phyloP scores from a whole-genome alignment of 2,888 invertebrate species.

The Aleiodes testaceus region DNA sequence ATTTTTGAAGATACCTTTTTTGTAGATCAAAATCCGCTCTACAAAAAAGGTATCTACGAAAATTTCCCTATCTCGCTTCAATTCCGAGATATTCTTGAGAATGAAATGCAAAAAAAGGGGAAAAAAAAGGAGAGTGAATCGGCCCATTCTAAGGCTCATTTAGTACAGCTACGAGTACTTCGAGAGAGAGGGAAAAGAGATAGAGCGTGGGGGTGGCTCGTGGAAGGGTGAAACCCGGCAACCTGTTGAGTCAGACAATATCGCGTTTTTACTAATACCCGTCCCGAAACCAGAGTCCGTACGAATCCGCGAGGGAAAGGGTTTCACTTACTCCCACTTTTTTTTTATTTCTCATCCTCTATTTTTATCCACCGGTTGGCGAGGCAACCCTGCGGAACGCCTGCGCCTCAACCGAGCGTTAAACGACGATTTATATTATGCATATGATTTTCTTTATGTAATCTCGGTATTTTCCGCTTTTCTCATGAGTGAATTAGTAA shows the following conservation, averaged over 20 bases:
- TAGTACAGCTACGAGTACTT: slow-evolving; percentile 57
- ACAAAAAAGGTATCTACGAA: no score
- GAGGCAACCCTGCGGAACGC: slow-evolving; percentile 5
- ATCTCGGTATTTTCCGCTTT: background rate
- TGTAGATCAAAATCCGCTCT: no score
- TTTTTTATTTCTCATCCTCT: background rate
- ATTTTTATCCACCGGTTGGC: slow-evolving; percentile 12
- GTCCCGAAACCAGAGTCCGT: slow-evolving; percentile 20
- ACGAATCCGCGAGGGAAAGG: slow-evolving; percentile 28
- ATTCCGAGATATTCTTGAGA: no score
- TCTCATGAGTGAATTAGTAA: background rate
- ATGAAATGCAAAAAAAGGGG: background rate
- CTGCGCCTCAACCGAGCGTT: slow-evolving; percentile 21
- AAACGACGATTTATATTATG: slow-evolving; percentile 18
- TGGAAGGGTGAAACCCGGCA: slow-evolving; percentile 58
- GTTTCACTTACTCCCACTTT: slow-evolving; percentile 2
- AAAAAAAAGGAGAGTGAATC: slow-evolving; percentile 56
- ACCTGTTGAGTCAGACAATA: slow-evolving; percentile 72
- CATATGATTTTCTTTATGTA: slow-evolving; percentile 12
- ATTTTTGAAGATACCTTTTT: no score
- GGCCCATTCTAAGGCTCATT: slow-evolving; percentile 65
- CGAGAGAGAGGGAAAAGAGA: background rate
- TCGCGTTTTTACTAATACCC: slow-evolving; percentile 71
- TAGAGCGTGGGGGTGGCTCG: slow-evolving; percentile 20
- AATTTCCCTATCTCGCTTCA: background rate